phyloP scores from a whole-genome alignment of 2,888 invertebrate species.

The Lumbricus terrestris region DNA sequence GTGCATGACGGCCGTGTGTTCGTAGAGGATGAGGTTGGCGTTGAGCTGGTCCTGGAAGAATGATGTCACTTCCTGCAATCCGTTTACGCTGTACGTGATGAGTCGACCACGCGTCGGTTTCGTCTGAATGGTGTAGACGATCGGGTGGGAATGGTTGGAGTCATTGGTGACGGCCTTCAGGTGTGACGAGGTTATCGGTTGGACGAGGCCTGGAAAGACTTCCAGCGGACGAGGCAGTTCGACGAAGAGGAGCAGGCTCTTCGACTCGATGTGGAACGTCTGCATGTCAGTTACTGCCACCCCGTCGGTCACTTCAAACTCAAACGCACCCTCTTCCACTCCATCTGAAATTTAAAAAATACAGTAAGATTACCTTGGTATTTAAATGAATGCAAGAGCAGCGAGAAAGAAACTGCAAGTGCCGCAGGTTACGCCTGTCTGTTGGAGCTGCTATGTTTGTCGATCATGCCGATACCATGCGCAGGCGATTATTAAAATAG shows the following conservation, averaged over 20 bases:
- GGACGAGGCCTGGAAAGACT: constrained; percentile 82
- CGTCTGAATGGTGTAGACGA: constrained; percentile 45
- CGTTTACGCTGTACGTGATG: constrained; percentile 43
- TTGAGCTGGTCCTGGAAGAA: constrained; percentile 38
- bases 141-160: constrained; percentile 53
- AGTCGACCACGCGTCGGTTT: constrained; percentile 47
- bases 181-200: constrained; percentile 73
- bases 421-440: neutral
- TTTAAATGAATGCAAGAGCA: neutral
- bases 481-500: too few species aligned
- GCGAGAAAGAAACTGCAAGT: neutral
- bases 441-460: too few species aligned
- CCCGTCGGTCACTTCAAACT: constrained; percentile 81
- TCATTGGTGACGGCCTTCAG: constrained; percentile 78
- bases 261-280: constrained; percentile 69
- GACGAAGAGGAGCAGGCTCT: constrained; percentile 73
- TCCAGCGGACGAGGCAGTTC: constrained; percentile 70
- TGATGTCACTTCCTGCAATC: constrained; percentile 29
- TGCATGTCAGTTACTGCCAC: constrained; percentile 75
- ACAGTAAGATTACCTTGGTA: neutral
- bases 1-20: constrained; percentile 34
- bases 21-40: constrained; percentile 27
- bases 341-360: neutral
- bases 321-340: constrained; percentile 16
- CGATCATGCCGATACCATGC: too few species aligned